Evolutionary conservation across 2,113 vertebrate genomes (phyloP), one percentile per base, ranked within the genome.

Genomic region (Tricholaema leucomelas): DNA sequence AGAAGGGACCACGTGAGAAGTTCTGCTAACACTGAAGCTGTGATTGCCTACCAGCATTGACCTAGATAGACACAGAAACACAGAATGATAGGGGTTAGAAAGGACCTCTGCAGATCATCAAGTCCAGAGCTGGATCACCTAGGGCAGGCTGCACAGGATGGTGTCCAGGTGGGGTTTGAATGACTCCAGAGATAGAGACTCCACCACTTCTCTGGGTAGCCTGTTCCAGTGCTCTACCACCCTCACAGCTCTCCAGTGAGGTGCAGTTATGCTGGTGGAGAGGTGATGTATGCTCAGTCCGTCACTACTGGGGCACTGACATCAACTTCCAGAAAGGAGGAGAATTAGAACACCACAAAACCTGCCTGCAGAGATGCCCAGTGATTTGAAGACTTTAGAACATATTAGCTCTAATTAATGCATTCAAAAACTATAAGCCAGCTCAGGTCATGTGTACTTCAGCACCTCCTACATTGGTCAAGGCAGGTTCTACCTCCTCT

Each of bases 381-480:
- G 0, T 46, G 81, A 64, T 75, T 81, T 38, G 52, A 75, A 48
- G 65, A 23, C 48, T 77, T 83, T 6, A 54, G 58, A 42, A 56
- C 38, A 18, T 15, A 4, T 27, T 88, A 79, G 61, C 91, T 88
- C 42, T 90, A 74, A 88, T 77, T 36, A 73, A 82, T 0, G 12
- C 20, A n/a, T 25, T 82, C 6, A 10, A 63, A 67, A 94, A 61
- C 74, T 58, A 13, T 15, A 58, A 69, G 30, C 35, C 60, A 66
- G 84, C 77, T 88, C 56, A 61, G 61, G 60, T 8, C 31, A 31
- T 23, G 60, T 40, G 56, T n/a, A 31, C 70, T 78, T 60, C 58
- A 79, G 76, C 91, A 89, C 72, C 72, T 92, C 60, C 69, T 77
- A 27, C 76, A 80, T 85, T 77, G 79, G 46, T 67, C 58, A 60